Evolutionary conservation across 2,888 invertebrate species (phyloP).

Genomic region (Leucophenga maculata): DNA sequence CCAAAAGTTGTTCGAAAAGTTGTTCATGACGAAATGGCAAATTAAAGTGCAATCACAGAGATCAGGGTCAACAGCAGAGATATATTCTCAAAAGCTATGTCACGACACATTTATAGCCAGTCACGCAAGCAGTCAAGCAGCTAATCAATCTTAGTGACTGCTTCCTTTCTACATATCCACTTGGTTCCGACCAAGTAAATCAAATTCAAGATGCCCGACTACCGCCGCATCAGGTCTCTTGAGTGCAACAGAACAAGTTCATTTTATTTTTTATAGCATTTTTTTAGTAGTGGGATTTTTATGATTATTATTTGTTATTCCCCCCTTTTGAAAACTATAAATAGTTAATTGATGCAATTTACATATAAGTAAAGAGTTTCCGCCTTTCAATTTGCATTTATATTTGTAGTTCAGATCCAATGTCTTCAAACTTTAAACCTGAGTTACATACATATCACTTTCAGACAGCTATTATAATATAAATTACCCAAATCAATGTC

Average conservation of each 20-base stretch:
- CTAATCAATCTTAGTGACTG: no score
- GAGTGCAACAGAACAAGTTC: no score
- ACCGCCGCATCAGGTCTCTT: not conserved
- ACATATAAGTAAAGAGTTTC: not conserved
- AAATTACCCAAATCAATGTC: no score
- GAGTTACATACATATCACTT: no score
- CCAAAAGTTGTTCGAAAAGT: constrained; percentile 44
- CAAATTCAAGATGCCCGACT: not conserved
- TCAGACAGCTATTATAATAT: no score
- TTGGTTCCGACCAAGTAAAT: not conserved
- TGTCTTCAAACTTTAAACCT: no score
- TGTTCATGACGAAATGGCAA: constrained; percentile 42
- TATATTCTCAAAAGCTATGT: not conserved
- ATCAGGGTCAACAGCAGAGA: not conserved
- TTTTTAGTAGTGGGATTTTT: not conserved
- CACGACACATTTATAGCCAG: not conserved
- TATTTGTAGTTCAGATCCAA: no score
- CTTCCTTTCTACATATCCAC: no score
- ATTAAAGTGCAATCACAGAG: not conserved
- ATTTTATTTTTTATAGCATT: not conserved
- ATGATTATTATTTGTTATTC: not conserved
- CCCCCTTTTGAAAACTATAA: not conserved
- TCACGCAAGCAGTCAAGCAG: no score
- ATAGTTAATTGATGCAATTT: constrained; percentile 3
- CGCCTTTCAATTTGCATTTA: constrained; percentile 11